Percentiles rank a stretch among this genome's conserved stretches.
These are phyloP conservation scores for Diarsia dahlii DNA, from an alignment of 2,888 invertebrate genomes.

Conservation along the genomic window DNA sequence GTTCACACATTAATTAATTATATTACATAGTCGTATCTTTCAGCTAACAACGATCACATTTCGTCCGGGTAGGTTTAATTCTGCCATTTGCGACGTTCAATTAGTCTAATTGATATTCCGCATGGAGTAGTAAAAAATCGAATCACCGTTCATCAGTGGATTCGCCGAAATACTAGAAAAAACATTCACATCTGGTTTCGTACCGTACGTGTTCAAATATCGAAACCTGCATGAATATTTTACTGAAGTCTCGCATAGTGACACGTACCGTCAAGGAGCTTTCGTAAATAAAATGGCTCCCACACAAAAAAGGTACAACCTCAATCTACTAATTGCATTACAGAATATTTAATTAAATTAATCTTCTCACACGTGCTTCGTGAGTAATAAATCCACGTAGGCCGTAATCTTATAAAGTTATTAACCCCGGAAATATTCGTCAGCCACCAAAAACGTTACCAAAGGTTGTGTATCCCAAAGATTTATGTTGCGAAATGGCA, in stretches of 20 bases:
- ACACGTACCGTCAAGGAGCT: conserved; percentile 41
- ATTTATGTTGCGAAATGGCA: conserved; percentile 62
- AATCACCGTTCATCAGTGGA: conserved; percentile 41
- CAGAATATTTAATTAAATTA: conserved; percentile 45
- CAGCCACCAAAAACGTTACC: conserved; percentile 50
- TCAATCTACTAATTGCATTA: conserved; percentile 45
- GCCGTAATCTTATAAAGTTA: conserved; percentile 41
- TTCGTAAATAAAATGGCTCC: conserved; percentile 36
- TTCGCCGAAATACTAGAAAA: conserved; percentile 34
- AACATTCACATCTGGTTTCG: conserved; percentile 40
- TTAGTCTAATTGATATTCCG: conserved; percentile 27
- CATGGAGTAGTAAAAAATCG: conserved; percentile 30
- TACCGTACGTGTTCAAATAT: conserved; percentile 51
- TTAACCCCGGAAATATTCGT: conserved; percentile 55
- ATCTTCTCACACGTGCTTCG: conserved; percentile 29
- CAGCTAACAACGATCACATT: background rate
- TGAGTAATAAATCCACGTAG: conserved; percentile 36
- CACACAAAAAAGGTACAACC: conserved; percentile 30
- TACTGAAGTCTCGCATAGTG: conserved; percentile 13
- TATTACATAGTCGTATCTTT: background rate
- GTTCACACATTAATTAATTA: background rate
- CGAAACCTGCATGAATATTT: conserved; percentile 36
- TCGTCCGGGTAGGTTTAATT: conserved; percentile 13
- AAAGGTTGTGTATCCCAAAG: conserved; percentile 57
- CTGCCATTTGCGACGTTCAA: background rate